Base-by-base conservation (phyloP, 2,888 invertebrate species). In the Lordiphosa andalusiaca region DNA sequence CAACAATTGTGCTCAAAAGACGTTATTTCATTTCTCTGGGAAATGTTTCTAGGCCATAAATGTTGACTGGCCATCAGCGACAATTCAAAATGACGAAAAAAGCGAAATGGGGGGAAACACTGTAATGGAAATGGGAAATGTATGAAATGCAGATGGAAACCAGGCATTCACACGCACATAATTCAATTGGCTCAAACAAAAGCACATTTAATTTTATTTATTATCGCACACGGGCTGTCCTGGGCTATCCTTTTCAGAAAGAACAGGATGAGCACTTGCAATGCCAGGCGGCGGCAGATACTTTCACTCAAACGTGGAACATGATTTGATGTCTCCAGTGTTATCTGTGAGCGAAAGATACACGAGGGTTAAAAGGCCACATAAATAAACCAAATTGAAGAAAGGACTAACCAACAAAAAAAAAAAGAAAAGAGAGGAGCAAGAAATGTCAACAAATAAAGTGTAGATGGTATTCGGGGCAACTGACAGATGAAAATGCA, bases 131-230 rank as follows among this genome's bases (percentile, higher is more conserved):
- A 35, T 41, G 47, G 33, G 41, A 56, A 30, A 16, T 47, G 19
- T 21, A 51, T 47, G 53, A 37, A 53, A 52, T 30, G 30, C 30
- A 30, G 30, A 52, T 54, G 51, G 49, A 66, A 73, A 58, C 57
- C 67, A 68, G 66, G 60, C 69, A 81, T 86, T 86, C 85, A 83
- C 86, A 86, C 83, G 86, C 83, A 82, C 86, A 86, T 86, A 86
- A 86, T 85, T 86, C 85, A 85, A 86, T 86, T 77, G 82, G 71
- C 64, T 66, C 71, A 80, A 82, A 82, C 76, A 80, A 82, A 84
- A 84, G 72, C 76, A 76, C 80, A 84, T 84, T 80, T 73, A 71
- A 71, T 80, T 74, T 82, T 82, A 82, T 84, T 82, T 82, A 84
- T 82, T 82, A 67, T 70, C 68, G 46, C 42, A 61, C 42, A 46